These are phyloP conservation scores for Liolophura sinensis DNA, from an alignment of 1,140 invertebrate species.

Conservation along the genomic window DNA sequence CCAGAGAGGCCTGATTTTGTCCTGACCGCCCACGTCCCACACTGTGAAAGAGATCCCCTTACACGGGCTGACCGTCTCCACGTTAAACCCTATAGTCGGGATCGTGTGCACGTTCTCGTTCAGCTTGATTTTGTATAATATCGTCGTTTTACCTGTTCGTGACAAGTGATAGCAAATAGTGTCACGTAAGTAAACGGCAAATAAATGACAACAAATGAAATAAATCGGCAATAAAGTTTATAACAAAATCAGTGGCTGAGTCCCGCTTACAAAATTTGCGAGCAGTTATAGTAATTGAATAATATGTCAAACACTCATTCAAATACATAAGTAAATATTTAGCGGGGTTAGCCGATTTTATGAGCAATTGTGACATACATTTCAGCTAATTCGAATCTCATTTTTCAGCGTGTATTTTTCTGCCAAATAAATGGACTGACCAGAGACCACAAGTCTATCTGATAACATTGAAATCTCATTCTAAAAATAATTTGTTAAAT, in stretches of 20 bases:
- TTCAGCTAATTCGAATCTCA: neutral
- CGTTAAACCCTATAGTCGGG: slow-evolving; percentile 56
- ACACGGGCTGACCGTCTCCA: slow-evolving; percentile 42
- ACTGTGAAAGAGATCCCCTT: slow-evolving; percentile 60
- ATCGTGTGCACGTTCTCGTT: slow-evolving; percentile 62
- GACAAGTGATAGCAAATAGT: neutral
- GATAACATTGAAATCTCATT: too few relatives aligned
- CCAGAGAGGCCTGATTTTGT: slow-evolving; percentile 59
- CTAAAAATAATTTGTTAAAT: too few relatives aligned
- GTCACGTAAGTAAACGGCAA: neutral
- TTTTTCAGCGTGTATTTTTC: too few relatives aligned
- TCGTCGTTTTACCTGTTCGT: slow-evolving; percentile 67
- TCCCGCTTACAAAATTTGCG: too few relatives aligned
- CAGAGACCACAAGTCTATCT: too few relatives aligned
- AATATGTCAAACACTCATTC: neutral
- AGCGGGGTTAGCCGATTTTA: too few relatives aligned
- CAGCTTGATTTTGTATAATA: slow-evolving; percentile 98
- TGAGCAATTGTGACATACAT: too few relatives aligned
- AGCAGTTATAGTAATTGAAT: too few relatives aligned
- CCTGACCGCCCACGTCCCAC: slow-evolving; percentile 61
- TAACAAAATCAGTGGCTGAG: neutral
- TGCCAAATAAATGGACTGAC: too few relatives aligned
- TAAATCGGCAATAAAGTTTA: neutral
- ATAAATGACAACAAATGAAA: neutral
- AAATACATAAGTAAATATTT: neutral